Conservation (phyloP, 92 coral and sea anemone species). For the Actinostola sp. region DNA sequence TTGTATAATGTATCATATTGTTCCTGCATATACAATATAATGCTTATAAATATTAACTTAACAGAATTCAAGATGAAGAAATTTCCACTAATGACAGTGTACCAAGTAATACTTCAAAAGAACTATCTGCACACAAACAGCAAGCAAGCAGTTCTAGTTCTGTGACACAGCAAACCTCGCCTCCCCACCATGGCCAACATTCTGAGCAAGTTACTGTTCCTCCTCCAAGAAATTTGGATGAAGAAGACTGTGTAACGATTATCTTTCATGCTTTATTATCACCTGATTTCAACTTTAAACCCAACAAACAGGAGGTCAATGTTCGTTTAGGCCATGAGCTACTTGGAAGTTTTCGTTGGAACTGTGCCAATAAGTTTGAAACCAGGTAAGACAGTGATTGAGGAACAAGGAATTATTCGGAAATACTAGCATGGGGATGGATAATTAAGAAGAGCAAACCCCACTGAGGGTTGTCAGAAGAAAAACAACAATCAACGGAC, state of each 20-base stretch:
- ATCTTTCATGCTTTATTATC: conserved; percentile 63
- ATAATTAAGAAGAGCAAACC: not conserved
- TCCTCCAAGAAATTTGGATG: not conserved
- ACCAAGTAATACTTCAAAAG: no score
- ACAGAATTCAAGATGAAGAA: not conserved
- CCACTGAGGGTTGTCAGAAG: no score
- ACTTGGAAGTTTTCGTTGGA: conserved; percentile 22
- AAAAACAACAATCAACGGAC: no score
- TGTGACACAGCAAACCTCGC: no score
- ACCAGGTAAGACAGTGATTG: not conserved
- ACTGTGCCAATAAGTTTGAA: conserved; percentile 26
- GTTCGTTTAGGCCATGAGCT: conserved; percentile 43
- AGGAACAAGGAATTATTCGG: no score
- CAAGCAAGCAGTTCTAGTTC: no score
- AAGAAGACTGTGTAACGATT: conserved; percentile 41
- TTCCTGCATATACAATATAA: no score
- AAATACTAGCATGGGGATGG: not conserved
- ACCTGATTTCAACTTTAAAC: conserved; percentile 37
- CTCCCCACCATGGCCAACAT: not conserved
- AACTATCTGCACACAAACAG: no score
- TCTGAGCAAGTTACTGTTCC: not conserved
- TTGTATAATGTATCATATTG: no score
- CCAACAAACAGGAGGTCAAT: conserved; percentile 10
- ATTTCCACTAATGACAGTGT: not conserved
- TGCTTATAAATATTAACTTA: not conserved